Evolutionary conservation across 2,797 vertebrate genomes (phyloP), one percentile per base, ranked within the genome.

Genomic region (Sparidentex hasta): DNA sequence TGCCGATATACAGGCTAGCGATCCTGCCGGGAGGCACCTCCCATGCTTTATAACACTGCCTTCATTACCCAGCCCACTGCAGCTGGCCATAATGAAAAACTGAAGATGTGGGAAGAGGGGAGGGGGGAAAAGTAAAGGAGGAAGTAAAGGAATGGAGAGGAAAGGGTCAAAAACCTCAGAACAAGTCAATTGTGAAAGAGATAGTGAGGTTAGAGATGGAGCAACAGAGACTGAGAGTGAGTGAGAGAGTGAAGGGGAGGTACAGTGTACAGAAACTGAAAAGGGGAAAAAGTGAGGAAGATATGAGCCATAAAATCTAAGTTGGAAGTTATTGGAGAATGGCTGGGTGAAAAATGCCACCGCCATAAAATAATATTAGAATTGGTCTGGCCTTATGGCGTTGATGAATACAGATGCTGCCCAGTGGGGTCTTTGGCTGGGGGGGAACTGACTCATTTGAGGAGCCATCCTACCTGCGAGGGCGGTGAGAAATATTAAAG

Each of bases 311-410:
- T 93, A 87, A 93, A 91, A 82, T 80, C 68, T 66, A 84, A 88
- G 85, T 78, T 87, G 64, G 87, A 88, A 86, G 87, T 91, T 92
- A 93, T 92, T 88, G 83, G 85, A 90, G 80, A 82, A 52, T 70
- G 75, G 66, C 78, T 85, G 81, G 80, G 87, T 88, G 82, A 93
- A 93, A 93, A 94, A 93, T 93, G 67, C 71, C 85, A 86, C 80
- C 18, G 61, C 75, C 87, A 90, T 95, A 91, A 93, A 94, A 93
- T 92, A 91, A 91, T 94, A 93, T 94, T 90, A 91, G 84, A 91
- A 93, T 87, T 86, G 81, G 81, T 83, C 78, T 87, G 88, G 89
- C 81, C 90, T 88, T 85, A 84, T 90, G 85, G 81, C 69, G 64
- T 73, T 91, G 87, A 93, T 93, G 91, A 94, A 93, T 93, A 89